phyloP scores from a whole-genome alignment of 2,888 invertebrate species.

The Aquatica leii region DNA sequence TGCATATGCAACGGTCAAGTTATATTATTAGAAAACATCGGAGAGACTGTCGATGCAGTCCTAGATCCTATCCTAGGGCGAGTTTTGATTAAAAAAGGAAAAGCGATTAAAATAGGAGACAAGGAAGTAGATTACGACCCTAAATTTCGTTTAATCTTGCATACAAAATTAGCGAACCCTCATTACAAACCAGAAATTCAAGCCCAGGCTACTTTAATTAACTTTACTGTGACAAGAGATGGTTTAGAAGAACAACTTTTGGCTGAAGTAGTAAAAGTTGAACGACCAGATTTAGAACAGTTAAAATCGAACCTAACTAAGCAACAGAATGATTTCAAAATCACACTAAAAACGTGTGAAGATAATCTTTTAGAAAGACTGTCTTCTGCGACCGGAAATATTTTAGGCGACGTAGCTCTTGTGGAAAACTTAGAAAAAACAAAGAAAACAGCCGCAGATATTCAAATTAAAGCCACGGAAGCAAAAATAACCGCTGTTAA shows the following conservation, averaged over 20 bases:
- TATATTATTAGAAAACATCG: slow-evolving; percentile 88
- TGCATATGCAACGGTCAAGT: slow-evolving; percentile 72
- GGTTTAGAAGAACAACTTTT: slow-evolving; percentile 91
- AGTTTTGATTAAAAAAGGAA: slow-evolving; percentile 88
- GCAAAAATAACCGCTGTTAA: slow-evolving; percentile 85
- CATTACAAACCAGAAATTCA: slow-evolving; percentile 98
- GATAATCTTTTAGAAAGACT: slow-evolving; percentile 87
- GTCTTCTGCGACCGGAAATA: slow-evolving; percentile 91
- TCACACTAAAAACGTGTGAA: slow-evolving; percentile 89
- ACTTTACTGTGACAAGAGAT: slow-evolving; percentile 93
- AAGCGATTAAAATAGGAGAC: slow-evolving; percentile 85
- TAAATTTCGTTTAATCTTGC: slow-evolving; percentile 83
- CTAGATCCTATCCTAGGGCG: slow-evolving; percentile 88
- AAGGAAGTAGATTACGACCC: slow-evolving; percentile 90
- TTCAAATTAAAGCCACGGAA: slow-evolving; percentile 85
- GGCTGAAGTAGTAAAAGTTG: slow-evolving; percentile 92
- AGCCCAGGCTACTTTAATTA: slow-evolving; percentile 93
- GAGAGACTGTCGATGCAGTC: slow-evolving; percentile 88
- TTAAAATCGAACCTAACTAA: slow-evolving; percentile 85
- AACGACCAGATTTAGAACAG: slow-evolving; percentile 89
- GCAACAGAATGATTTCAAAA: slow-evolving; percentile 94
- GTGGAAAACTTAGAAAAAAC: slow-evolving; percentile 94
- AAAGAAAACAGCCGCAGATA: slow-evolving; percentile 91
- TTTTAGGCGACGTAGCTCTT: slow-evolving; percentile 87
- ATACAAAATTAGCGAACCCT: slow-evolving; percentile 94